Percentiles rank a stretch among this genome's conserved stretches.
Evolutionary conservation across 2,888 invertebrate species (phyloP).

Genomic region (Parthenolecanium corni): DNA sequence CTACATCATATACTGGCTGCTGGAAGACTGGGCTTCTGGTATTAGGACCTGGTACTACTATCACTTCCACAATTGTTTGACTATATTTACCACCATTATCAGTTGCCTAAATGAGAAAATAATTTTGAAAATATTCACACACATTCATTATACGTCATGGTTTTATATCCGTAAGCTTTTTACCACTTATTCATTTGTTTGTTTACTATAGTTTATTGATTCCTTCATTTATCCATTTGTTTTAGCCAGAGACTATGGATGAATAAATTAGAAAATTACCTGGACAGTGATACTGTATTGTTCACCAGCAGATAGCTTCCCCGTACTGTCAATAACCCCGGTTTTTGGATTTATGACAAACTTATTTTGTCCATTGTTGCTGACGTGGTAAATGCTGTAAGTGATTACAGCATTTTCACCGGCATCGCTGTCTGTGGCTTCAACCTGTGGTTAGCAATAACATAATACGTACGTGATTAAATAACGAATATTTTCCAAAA

Average conservation of each 20-base stretch:
- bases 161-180: too few relatives aligned
- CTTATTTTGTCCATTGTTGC: constrained; percentile 77
- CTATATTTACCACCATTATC: constrained; percentile 68
- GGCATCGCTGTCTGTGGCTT: constrained; percentile 74
- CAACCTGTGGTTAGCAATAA: constrained; percentile 49
- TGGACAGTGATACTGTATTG: constrained; percentile 80
- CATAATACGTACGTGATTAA: constrained; percentile 4
- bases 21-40: constrained; percentile 70
- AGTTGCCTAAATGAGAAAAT: constrained; percentile 47
- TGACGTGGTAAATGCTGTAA: constrained; percentile 80
- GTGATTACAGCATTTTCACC: constrained; percentile 70
- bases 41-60: constrained; percentile 71
- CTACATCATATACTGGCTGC: constrained; percentile 70
- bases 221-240: too few relatives aligned
- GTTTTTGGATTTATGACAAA: constrained; percentile 69
- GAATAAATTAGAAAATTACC: too few relatives aligned
- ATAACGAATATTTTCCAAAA: not conserved
- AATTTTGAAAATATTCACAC: not conserved
- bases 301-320: constrained; percentile 70
- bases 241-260: too few relatives aligned
- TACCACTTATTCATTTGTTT: too few relatives aligned
- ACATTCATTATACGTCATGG: too few relatives aligned
- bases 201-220: too few relatives aligned
- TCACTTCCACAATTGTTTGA: constrained; percentile 75
- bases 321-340: constrained; percentile 67